Conservation (phyloP, 2,113 vertebrate genomes). For the Mesoclemmys tuberculata region DNA sequence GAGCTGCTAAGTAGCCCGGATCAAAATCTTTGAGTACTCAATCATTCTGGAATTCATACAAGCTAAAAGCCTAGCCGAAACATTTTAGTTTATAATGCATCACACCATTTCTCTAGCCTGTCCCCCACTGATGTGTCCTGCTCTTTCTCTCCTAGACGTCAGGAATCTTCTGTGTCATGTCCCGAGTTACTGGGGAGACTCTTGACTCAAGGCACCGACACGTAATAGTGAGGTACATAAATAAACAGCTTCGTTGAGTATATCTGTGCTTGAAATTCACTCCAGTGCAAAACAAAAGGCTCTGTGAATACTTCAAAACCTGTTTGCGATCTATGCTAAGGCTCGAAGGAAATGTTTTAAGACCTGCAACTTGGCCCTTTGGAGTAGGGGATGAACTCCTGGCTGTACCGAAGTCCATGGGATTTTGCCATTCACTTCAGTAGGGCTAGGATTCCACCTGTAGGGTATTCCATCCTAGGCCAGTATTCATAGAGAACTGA, state of each 20-base stretch:
- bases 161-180: background rate
- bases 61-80: background rate
- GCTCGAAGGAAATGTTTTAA: background rate
- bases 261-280: background rate
- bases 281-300: background rate
- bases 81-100: background rate
- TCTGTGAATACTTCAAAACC: background rate
- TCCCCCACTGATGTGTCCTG: background rate
- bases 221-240: background rate
- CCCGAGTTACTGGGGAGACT: background rate
- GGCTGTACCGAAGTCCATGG: accelerated
- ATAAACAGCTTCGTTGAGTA: background rate
- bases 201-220: background rate
- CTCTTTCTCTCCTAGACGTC: accelerated
- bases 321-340: background rate
- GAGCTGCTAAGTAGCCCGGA: background rate
- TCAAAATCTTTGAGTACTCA: background rate
- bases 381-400: background rate
- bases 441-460: accelerated
- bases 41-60: background rate
- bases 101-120: background rate
- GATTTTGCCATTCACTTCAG: background rate
- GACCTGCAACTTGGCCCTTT: background rate
- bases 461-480: background rate
- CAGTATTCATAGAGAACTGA: background rate